Evolutionary conservation across 2,113 vertebrate species (phyloP).

Genomic region (Zingel zingel): DNA sequence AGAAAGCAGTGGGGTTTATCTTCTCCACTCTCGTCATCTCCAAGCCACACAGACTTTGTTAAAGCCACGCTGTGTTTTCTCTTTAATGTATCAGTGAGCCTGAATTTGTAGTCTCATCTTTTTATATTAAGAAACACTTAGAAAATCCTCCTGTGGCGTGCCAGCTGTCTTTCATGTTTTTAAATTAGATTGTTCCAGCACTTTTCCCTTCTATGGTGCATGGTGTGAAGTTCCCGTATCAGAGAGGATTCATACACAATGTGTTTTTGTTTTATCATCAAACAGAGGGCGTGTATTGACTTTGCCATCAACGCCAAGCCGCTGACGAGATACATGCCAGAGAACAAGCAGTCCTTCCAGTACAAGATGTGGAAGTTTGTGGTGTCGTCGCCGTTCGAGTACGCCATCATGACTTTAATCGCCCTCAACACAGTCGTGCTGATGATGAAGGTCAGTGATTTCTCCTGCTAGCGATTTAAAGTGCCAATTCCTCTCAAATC

Average conservation of each 20-base stretch:
- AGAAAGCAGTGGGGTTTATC: slow-evolving; percentile 13
- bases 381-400: slow-evolving; percentile 97
- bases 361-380: slow-evolving; percentile 99
- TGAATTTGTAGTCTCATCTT: slow-evolving; percentile 33
- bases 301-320: slow-evolving; percentile 98
- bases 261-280: slow-evolving; percentile 25
- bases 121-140: slow-evolving; percentile 25
- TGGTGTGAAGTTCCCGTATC: not conserved
- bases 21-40: slow-evolving; percentile 15
- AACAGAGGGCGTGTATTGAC: slow-evolving; percentile 97
- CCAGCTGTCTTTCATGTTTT: slow-evolving; percentile 30
- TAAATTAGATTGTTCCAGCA: not conserved
- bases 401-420: slow-evolving; percentile 98
- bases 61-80: slow-evolving; percentile 29
- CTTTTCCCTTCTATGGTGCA: not conserved
- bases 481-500: slow-evolving; percentile 8
- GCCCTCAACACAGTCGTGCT: slow-evolving; percentile 97
- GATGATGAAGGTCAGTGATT: slow-evolving; percentile 96
- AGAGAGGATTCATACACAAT: not conserved
- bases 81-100: slow-evolving; percentile 34
- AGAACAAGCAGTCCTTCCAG: slow-evolving; percentile 96
- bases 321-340: slow-evolving; percentile 97
- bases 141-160: not conserved
- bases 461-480: slow-evolving; percentile 30
- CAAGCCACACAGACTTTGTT: slow-evolving; percentile 41